Conservation (phyloP, 2,888 invertebrate genomes). For the Lordiphosa andalusiaca region DNA sequence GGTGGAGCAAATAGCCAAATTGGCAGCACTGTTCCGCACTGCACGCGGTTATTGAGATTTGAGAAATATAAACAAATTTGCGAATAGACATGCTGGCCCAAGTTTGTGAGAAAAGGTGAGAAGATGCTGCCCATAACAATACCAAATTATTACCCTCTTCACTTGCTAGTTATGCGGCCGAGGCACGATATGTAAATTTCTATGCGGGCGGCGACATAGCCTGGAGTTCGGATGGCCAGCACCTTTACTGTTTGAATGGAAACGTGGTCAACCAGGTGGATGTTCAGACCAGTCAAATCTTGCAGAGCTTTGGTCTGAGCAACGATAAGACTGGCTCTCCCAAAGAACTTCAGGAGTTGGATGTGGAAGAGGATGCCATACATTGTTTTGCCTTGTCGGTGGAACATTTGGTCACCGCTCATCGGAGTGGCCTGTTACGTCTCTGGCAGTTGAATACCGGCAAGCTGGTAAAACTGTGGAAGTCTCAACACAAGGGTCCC, state of each 20-base stretch:
- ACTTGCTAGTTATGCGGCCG: constrained; percentile 85
- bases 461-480: constrained; percentile 85
- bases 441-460: constrained; percentile 83
- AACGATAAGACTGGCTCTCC: constrained; percentile 33
- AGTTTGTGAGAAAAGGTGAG: constrained; percentile 65
- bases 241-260: constrained; percentile 88
- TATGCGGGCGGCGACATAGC: constrained; percentile 90
- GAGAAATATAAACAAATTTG: constrained; percentile 36
- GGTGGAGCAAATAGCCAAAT: too few relatives aligned
- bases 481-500: constrained; percentile 91
- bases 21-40: too few relatives aligned
- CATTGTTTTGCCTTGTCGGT: constrained; percentile 88
- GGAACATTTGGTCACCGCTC: constrained; percentile 86
- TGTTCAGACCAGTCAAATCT: constrained; percentile 82
- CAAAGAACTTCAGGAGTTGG: constrained; percentile 53
- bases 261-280: constrained; percentile 87
- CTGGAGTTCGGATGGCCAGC: constrained; percentile 87
- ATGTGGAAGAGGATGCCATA: constrained; percentile 84
- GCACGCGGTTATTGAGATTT: too few relatives aligned
- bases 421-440: constrained; percentile 91
- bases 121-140: neutral
- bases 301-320: constrained; percentile 86
- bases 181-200: constrained; percentile 88
- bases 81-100: constrained; percentile 35
- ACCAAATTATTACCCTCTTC: constrained; percentile 21